phyloP scores from a whole-genome alignment of 2,113 vertebrate species.

The Labeo catla region DNA sequence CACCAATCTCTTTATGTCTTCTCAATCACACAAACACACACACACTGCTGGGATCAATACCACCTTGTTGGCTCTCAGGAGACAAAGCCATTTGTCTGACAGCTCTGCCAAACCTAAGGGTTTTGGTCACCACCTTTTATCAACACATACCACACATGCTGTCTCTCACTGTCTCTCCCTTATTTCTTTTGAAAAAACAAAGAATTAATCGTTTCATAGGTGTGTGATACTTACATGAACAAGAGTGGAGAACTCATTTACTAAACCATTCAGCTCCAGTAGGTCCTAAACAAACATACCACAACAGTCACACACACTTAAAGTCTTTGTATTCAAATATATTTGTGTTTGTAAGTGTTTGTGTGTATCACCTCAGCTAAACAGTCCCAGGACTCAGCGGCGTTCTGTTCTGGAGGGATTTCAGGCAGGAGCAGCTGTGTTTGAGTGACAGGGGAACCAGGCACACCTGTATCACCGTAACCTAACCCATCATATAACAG shows the following conservation, averaged over 20 bases:
- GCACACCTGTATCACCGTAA: slow-evolving; percentile 56
- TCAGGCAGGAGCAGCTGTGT: slow-evolving; percentile 79
- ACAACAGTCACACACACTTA: slow-evolving; percentile 15
- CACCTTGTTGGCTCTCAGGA: slow-evolving; percentile 56
- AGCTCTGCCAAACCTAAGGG: slow-evolving; percentile 48
- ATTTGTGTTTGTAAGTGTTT: not conserved
- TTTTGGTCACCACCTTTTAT: slow-evolving; percentile 53
- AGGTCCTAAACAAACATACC: slow-evolving; percentile 81
- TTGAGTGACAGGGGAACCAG: slow-evolving; percentile 70
- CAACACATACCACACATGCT: slow-evolving; percentile 40
- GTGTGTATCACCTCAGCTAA: slow-evolving; percentile 82
- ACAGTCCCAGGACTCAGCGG: slow-evolving; percentile 90
- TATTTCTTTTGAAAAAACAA: not conserved
- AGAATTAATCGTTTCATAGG: not conserved
- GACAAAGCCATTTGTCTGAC: slow-evolving; percentile 54
- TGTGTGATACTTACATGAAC: slow-evolving; percentile 86
- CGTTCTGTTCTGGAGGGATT: slow-evolving; percentile 89
- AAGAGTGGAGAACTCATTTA: slow-evolving; percentile 88
- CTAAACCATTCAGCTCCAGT: slow-evolving; percentile 86
- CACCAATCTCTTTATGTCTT: slow-evolving; percentile 55
- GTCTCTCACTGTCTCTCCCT: not conserved
- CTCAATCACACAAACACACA: slow-evolving; percentile 58
- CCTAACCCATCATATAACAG: slow-evolving; percentile 24
- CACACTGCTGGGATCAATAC: slow-evolving; percentile 57
- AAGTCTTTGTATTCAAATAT: not conserved